phyloP scores from a whole-genome alignment of 2,113 vertebrate genomes.

The Eira barbara region DNA sequence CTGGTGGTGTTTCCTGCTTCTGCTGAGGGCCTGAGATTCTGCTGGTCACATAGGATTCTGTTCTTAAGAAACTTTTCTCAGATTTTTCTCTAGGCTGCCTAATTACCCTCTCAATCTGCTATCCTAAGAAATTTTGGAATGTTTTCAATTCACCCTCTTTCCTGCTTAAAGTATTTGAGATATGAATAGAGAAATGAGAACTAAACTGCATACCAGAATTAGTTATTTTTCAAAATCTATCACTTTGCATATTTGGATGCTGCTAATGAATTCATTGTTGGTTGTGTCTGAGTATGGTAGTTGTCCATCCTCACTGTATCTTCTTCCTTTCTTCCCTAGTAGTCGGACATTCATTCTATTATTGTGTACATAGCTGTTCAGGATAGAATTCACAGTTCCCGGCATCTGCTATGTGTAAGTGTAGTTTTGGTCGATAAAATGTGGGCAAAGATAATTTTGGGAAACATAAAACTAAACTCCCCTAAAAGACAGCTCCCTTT shows the following conservation, averaged over 20 bases:
- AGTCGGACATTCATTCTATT: background rate
- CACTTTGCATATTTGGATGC: background rate
- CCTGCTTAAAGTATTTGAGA: background rate
- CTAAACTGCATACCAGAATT: background rate
- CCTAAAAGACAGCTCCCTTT: background rate
- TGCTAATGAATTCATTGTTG: background rate
- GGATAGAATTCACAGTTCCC: background rate
- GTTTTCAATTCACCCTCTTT: background rate
- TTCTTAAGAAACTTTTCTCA: background rate
- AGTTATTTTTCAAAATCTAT: background rate
- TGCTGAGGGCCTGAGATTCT: background rate
- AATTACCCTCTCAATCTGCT: background rate
- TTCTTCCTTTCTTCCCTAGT: background rate
- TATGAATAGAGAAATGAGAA: background rate
- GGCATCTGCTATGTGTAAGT: background rate
- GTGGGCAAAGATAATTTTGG: background rate
- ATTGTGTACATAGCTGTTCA: background rate
- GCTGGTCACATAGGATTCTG: too few relatives aligned
- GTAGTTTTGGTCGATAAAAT: background rate
- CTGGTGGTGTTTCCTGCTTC: conserved; percentile 27
- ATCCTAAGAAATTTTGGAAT: background rate
- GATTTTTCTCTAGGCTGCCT: background rate
- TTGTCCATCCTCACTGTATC: background rate
- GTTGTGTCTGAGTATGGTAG: background rate
- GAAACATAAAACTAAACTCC: background rate